Evolutionary conservation across 2,113 vertebrate genomes (phyloP).

Genomic region (Cyprinus carpio): DNA sequence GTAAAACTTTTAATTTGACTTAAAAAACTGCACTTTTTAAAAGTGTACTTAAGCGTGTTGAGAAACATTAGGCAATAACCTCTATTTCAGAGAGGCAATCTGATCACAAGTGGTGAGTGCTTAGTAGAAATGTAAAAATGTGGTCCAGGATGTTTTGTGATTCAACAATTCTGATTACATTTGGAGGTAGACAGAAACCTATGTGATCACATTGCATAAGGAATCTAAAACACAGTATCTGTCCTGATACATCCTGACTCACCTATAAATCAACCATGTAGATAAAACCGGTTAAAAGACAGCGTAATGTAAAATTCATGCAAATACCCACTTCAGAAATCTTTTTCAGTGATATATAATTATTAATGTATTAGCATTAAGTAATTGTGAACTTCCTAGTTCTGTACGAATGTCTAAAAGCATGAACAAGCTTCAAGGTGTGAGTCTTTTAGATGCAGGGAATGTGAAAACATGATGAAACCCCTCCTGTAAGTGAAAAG

Average conservation of each 20-base stretch:
- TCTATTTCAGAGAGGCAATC: neutral
- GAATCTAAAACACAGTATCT: no score
- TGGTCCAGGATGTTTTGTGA: no score
- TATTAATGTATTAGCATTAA: neutral
- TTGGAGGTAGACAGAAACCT: no score
- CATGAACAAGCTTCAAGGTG: neutral
- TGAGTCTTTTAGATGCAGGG: neutral
- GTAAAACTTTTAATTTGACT: neutral
- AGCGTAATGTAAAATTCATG: neutral
- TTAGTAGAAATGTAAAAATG: no score
- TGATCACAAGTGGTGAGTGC: no score
- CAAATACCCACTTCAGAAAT: neutral
- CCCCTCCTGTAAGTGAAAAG: constrained; percentile 10
- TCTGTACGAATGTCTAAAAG: neutral
- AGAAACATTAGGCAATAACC: neutral
- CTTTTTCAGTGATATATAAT: neutral
- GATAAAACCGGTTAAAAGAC: neutral
- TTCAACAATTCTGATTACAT: no score
- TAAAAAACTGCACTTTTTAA: neutral
- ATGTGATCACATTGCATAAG: no score
- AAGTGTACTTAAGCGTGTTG: no score
- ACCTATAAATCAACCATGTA: neutral
- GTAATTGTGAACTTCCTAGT: neutral
- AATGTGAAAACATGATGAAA: neutral
- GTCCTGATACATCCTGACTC: no score